These are phyloP conservation scores for Eulithis testata DNA, from an alignment of 2,888 invertebrate genomes.

Conservation along the genomic window DNA sequence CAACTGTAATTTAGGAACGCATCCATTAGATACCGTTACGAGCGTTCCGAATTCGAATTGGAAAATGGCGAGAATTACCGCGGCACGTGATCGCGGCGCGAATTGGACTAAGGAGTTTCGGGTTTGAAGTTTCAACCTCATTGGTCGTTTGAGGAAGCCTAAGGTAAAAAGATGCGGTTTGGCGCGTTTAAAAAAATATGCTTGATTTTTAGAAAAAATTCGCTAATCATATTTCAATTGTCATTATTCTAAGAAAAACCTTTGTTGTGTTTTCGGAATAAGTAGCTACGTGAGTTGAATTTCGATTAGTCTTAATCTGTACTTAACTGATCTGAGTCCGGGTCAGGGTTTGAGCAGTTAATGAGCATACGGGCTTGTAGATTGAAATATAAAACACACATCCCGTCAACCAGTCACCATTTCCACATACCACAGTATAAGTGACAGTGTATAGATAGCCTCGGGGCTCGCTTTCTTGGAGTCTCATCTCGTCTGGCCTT, in stretches of 20 bases:
- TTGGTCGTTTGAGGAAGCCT: neutral
- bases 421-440: conserved; percentile 47
- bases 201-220: too few relatives aligned
- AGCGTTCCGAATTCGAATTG: conserved; percentile 35
- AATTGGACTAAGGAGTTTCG: conserved; percentile 21
- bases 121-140: conserved; percentile 4
- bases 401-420: conserved; percentile 35
- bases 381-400: neutral
- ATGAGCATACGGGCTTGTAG: too few relatives aligned
- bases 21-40: conserved; percentile 26
- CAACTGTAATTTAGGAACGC: conserved; percentile 23
- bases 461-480: conserved; percentile 50
- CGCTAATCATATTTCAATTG: neutral
- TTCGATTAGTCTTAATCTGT: too few relatives aligned
- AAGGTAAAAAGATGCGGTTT: too few relatives aligned
- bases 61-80: conserved; percentile 32
- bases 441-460: conserved; percentile 37
- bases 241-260: too few relatives aligned
- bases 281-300: too few relatives aligned
- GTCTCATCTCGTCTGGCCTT: conserved; percentile 51
- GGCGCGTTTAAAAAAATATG: too few relatives aligned
- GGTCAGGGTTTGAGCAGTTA: too few relatives aligned
- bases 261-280: too few relatives aligned
- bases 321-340: too few relatives aligned
- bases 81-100: conserved; percentile 27